Evolutionary conservation across 2,888 invertebrate species (phyloP).

Genomic region (Hirtodrosophila histrioides): DNA sequence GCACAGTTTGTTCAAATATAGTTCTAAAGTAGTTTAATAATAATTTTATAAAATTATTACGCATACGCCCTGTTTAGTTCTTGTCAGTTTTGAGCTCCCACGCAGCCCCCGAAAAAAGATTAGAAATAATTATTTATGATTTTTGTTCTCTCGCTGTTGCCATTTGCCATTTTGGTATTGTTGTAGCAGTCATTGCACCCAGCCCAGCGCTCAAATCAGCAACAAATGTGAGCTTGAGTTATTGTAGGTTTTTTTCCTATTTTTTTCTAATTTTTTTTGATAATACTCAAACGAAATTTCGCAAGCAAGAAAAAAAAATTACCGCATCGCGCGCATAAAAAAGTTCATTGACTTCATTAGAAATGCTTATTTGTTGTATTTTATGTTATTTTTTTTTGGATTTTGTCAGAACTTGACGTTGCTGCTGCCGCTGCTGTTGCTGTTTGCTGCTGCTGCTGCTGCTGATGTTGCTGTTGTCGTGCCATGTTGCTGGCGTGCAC

Average conservation of each 20-base stretch:
- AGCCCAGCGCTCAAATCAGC: constrained; percentile 34
- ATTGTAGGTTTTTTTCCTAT: constrained; percentile 20
- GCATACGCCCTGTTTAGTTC: constrained; percentile 30
- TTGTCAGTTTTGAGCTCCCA: constrained; percentile 14
- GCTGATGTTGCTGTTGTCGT: constrained; percentile 33
- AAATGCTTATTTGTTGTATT: constrained; percentile 46
- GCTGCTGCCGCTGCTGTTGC: constrained; percentile 41
- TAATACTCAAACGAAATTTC: constrained; percentile 68
- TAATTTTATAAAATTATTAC: constrained; percentile 20
- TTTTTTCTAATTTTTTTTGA: constrained; percentile 44
- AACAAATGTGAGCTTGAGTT: constrained; percentile 46
- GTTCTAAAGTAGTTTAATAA: constrained; percentile 17
- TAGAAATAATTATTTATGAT: constrained; percentile 34
- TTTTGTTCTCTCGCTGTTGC: constrained; percentile 14
- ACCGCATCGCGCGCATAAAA: constrained; percentile 79
- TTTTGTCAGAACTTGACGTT: constrained; percentile 39
- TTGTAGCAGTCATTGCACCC: constrained; percentile 68
- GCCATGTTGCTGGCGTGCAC: constrained; percentile 67
- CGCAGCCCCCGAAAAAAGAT: constrained; percentile 28
- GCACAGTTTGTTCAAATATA: constrained; percentile 34
- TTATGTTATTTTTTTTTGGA: constrained; percentile 1
- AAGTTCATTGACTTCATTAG: constrained; percentile 79
- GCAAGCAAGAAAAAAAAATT: constrained; percentile 64
- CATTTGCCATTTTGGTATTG: constrained; percentile 30
- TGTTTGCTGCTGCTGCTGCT: constrained; percentile 34